These are phyloP conservation scores for Ginglymostoma cirratum DNA, from an alignment of 2,113 vertebrate genomes.

Conservation along the genomic window DNA sequence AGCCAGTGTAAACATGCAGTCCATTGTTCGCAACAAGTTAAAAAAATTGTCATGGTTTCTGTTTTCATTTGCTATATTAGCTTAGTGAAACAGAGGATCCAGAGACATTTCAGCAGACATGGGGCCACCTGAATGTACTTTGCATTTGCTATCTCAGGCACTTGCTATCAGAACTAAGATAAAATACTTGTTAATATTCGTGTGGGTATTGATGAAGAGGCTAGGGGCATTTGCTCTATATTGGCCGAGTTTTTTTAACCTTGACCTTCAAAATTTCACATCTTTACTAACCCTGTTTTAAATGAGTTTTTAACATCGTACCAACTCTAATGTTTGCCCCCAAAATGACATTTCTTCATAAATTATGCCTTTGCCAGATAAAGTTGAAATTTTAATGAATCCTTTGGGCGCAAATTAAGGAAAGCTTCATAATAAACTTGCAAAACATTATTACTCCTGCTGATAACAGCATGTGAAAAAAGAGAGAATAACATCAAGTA, in stretches of 20 bases:
- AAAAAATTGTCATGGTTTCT: constrained; percentile 44
- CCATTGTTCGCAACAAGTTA: constrained; percentile 46
- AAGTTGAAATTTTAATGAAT: not conserved
- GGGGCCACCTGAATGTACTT: constrained; percentile 40
- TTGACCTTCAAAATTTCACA: not conserved
- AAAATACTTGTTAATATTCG: not conserved
- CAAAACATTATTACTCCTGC: not conserved
- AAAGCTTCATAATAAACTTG: constrained; percentile 5
- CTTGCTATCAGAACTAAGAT: not conserved
- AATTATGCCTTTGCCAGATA: not conserved
- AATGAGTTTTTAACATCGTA: not conserved
- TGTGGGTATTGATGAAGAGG: not conserved
- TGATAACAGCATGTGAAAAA: not conserved
- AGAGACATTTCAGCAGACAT: constrained; percentile 38
- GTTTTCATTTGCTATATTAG: constrained; percentile 40
- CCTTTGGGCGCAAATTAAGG: not conserved
- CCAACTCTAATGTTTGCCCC: not conserved
- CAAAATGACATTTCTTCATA: not conserved
- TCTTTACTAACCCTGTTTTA: not conserved
- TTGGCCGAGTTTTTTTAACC: not conserved
- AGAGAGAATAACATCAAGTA: not conserved
- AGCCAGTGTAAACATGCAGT: constrained; percentile 46
- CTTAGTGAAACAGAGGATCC: constrained; percentile 41
- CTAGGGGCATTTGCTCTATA: not conserved
- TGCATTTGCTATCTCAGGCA: not conserved